Conservation (phyloP, 2,113 vertebrate species). For the Megaleporinus macrocephalus region DNA sequence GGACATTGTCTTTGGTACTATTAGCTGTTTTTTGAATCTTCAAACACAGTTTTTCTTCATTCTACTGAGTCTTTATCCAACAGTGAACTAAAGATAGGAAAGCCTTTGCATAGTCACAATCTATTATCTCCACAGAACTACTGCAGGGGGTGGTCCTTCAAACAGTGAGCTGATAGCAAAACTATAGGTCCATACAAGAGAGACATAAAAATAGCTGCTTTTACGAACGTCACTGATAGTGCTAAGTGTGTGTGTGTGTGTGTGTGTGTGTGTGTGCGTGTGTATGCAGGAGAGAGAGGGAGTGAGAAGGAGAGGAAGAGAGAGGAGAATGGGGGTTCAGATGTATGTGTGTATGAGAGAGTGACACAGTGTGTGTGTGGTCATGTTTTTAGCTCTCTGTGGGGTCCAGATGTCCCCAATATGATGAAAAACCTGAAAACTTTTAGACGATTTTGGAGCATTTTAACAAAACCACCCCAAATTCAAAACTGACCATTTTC, state of each 20-base stretch:
- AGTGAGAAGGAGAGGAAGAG: no score
- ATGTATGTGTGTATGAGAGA: not conserved
- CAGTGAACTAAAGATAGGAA: not conserved
- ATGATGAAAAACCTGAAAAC: no score
- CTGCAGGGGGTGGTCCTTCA: conserved; percentile 31
- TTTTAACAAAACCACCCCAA: no score
- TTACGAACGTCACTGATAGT: conserved; percentile 46
- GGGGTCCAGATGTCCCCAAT: not conserved
- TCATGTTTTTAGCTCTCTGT: not conserved
- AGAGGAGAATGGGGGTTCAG: not conserved
- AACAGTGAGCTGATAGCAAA: conserved; percentile 47
- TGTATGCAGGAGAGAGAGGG: conserved; percentile 15
- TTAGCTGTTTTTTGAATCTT: not conserved
- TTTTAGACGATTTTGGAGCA: no score
- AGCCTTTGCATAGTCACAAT: conserved; percentile 13
- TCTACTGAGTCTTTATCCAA: not conserved
- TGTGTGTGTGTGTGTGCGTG: conserved; percentile 42
- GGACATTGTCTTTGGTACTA: not conserved
- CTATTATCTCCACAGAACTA: conserved; percentile 35
- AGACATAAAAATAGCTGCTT: conserved; percentile 47
- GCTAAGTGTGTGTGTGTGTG: conserved; percentile 42
- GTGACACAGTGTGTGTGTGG: conserved; percentile 3
- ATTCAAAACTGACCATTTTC: no score
- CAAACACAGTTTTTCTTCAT: not conserved
- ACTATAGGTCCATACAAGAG: conserved; percentile 44